Evolutionary conservation across 2,113 vertebrate species (phyloP).

Genomic region (Neodon shergylaensis): DNA sequence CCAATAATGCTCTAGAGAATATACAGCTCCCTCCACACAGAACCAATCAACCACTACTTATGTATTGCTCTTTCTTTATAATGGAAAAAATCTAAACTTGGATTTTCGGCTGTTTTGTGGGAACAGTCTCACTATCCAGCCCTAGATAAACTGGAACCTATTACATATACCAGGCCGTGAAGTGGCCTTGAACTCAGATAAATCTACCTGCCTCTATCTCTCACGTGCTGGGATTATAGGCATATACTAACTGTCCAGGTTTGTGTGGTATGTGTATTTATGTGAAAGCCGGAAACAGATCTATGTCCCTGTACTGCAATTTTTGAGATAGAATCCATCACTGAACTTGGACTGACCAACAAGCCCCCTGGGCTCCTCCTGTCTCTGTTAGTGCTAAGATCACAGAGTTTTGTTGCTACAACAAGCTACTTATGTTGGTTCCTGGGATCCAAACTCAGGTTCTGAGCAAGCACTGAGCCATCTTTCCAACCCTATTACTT

Average conservation of each 20-base stretch:
- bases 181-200: neutral
- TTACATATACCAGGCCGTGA: neutral
- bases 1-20: neutral
- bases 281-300: neutral
- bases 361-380: neutral
- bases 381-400: neutral
- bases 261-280: neutral
- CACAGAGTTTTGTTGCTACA: neutral
- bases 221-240: neutral
- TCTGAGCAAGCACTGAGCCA: neutral
- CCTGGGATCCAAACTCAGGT: neutral
- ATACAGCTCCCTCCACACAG: neutral
- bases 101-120: neutral
- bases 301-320: neutral
- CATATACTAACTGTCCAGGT: neutral
- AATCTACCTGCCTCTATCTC: neutral
- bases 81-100: constrained; percentile 14
- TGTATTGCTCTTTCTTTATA: neutral
- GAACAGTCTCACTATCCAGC: neutral
- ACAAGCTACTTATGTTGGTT: neutral
- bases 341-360: neutral
- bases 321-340: neutral
- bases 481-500: neutral
- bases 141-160: neutral
- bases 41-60: neutral